These are phyloP conservation scores for Leucophenga varia DNA, from an alignment of 1,140 invertebrate genomes.

Conservation along the genomic window DNA sequence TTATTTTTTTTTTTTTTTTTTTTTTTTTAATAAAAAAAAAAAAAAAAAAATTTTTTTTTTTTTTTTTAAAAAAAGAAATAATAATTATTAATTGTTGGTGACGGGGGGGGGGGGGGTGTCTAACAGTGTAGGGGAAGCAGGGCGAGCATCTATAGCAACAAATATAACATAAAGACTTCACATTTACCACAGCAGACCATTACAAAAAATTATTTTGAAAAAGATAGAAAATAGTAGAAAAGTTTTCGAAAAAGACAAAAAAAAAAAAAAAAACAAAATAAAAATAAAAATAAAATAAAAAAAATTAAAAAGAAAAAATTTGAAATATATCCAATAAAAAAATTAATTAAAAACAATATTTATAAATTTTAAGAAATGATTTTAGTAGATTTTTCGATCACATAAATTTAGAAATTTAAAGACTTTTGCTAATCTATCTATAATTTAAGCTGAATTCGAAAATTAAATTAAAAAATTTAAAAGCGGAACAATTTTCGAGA, in stretches of 20 bases:
- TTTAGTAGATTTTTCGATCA: too few relatives aligned
- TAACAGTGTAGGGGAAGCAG: conserved; percentile 59
- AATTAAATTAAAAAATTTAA: too few relatives aligned
- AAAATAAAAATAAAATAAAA: conserved; percentile 3
- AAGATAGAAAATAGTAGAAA: conserved; percentile 46
- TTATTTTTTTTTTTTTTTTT: conserved; percentile 37
- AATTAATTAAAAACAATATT: too few relatives aligned
- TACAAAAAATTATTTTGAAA: conserved; percentile 56
- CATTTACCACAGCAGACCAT: conserved; percentile 59
- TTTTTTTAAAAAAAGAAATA: conserved; percentile 30
- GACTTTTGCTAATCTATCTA: too few relatives aligned
- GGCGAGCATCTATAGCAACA: conserved; percentile 61
- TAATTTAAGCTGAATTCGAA: too few relatives aligned
- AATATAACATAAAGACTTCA: conserved; percentile 63
- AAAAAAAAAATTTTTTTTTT: conserved; percentile 54
- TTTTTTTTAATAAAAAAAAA: conserved; percentile 30
- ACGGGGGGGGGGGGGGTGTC: conserved; percentile 58
- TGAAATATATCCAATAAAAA: too few relatives aligned
- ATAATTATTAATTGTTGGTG: conserved; percentile 57
- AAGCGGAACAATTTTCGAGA: too few relatives aligned
- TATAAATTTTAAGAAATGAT: too few relatives aligned
- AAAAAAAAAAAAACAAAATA: conserved; percentile 11
- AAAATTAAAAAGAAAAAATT: too few relatives aligned
- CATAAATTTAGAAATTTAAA: too few relatives aligned
- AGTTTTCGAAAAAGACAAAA: conserved; percentile 9